phyloP scores from a whole-genome alignment of 2,888 invertebrate species.

The Drosophila leonis region DNA sequence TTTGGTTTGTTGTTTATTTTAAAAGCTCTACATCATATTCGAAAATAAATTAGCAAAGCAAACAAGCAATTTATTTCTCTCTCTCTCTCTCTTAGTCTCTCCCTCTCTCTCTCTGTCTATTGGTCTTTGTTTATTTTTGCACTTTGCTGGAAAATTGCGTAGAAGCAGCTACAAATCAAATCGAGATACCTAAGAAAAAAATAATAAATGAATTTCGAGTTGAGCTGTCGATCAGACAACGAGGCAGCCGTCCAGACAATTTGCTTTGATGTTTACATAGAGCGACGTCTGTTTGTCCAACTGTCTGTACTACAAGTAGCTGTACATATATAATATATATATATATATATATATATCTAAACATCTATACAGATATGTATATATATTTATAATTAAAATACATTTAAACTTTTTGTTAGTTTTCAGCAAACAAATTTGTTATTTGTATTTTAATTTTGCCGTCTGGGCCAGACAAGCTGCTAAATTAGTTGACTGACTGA shows the following conservation, averaged over 20 bases:
- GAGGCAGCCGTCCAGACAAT: conserved; percentile 53
- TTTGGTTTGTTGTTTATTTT: conserved; percentile 66
- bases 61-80: conserved; percentile 38
- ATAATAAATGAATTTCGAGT: conserved; percentile 34
- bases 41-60: conserved; percentile 76
- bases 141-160: conserved; percentile 69
- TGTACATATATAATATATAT: not conserved
- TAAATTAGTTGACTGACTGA: conserved; percentile 32
- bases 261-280: conserved; percentile 70
- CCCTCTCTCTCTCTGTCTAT: conserved; percentile 22
- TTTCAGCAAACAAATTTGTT: conserved; percentile 57
- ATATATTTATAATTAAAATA: conserved; percentile 11
- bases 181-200: conserved; percentile 34
- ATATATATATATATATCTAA: not conserved
- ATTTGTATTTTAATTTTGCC: conserved; percentile 26
- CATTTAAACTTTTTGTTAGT: conserved; percentile 38
- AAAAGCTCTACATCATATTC: conserved; percentile 80
- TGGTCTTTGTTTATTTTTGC: conserved; percentile 70
- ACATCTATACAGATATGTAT: not conserved
- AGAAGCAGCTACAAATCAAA: conserved; percentile 57
- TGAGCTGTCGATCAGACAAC: conserved; percentile 58
- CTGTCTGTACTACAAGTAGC: conserved; percentile 32
- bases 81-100: conserved; percentile 16
- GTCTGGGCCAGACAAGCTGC: conserved; percentile 49
- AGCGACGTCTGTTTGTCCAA: conserved; percentile 38